These are phyloP conservation scores for Xylophagus ater DNA, from an alignment of 2,888 invertebrate species.

Conservation along the genomic window DNA sequence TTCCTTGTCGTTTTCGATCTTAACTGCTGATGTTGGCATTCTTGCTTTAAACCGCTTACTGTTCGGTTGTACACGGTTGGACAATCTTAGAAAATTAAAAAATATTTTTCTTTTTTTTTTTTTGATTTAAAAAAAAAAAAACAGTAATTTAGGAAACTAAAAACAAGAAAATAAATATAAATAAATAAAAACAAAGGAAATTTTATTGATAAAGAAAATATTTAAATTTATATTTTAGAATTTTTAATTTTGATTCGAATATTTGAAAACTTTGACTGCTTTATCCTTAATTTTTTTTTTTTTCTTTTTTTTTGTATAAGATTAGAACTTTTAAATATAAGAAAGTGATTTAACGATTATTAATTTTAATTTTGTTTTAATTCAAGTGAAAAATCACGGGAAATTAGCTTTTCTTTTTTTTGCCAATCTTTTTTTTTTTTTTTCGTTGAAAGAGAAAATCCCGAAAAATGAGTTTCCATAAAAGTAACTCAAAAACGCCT, in stretches of 20 bases:
- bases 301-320: too few relatives aligned
- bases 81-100: slow-evolving; percentile 1
- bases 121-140: background rate
- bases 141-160: background rate
- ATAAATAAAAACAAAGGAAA: background rate
- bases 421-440: too few relatives aligned
- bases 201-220: slow-evolving; percentile 1
- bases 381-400: background rate
- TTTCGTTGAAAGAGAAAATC: background rate
- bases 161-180: background rate
- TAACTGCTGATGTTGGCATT: slow-evolving; percentile 34
- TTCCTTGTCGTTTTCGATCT: slow-evolving; percentile 9
- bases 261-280: too few relatives aligned
- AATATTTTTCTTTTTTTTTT: slow-evolving; percentile 1
- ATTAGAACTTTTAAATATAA: too few relatives aligned
- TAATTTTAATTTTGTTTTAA: too few relatives aligned
- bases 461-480: slow-evolving; percentile 36
- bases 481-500: slow-evolving; percentile 37
- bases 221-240: too few relatives aligned
- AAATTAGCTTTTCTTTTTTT: background rate
- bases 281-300: too few relatives aligned
- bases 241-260: too few relatives aligned
- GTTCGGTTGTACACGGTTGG: slow-evolving; percentile 30
- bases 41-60: slow-evolving; percentile 37
- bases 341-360: too few relatives aligned